Conservation (phyloP, 2,888 invertebrate genomes). For the Apamea crenata region DNA sequence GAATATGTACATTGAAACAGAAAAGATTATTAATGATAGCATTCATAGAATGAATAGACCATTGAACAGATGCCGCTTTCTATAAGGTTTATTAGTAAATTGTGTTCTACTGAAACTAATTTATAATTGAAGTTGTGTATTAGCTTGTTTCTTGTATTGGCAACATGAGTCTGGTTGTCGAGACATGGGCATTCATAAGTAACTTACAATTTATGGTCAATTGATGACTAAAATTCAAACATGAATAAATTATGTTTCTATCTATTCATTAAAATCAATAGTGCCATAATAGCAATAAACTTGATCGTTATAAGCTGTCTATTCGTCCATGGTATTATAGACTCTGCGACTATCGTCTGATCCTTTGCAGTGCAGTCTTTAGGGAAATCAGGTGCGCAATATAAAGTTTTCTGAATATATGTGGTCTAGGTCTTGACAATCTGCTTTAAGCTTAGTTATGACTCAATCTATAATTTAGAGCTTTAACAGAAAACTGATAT, state of each 20-base stretch:
- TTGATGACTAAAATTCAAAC: constrained; percentile 44
- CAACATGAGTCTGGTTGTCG: constrained; percentile 59
- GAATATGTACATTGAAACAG: constrained; percentile 73
- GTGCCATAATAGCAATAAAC: constrained; percentile 4
- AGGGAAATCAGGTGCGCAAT: constrained; percentile 25
- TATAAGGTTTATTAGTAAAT: constrained; percentile 75
- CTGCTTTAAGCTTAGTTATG: not conserved
- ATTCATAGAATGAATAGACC: constrained; percentile 76
- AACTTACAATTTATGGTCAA: constrained; percentile 56
- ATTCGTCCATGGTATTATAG: not conserved
- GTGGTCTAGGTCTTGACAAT: not conserved
- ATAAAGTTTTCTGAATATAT: constrained; percentile 6
- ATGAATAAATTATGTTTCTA: constrained; percentile 38
- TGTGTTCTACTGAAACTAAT: constrained; percentile 73
- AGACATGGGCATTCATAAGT: constrained; percentile 62
- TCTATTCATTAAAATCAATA: constrained; percentile 40
- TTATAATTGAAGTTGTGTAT: constrained; percentile 68
- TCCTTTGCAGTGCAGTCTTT: not conserved
- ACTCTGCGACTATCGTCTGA: not conserved
- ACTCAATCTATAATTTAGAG: not conserved
- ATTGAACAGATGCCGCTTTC: constrained; percentile 74
- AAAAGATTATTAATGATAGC: constrained; percentile 76
- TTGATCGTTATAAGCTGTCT: constrained; percentile 10
- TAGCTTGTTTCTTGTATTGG: constrained; percentile 62
- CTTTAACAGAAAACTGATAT: not conserved